Evolutionary conservation across 2,888 invertebrate species (phyloP), one percentile per base, ranked within the genome.

Genomic region (Diadegma fenestrale): DNA sequence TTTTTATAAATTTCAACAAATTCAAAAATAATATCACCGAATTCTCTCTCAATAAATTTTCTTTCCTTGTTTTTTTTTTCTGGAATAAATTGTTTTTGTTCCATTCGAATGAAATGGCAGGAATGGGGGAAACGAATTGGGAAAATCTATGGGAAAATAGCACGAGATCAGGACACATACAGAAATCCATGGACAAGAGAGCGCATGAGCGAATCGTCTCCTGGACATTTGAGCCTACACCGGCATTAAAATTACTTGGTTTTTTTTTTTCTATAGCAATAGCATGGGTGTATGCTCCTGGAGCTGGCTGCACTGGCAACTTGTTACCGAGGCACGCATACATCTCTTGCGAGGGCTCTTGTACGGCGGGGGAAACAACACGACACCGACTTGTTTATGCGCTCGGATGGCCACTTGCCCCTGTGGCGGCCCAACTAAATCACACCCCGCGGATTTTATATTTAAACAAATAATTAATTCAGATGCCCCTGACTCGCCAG

Each of bases 401-500:
- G 89, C 88, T 90, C 88, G 87, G 86, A 80, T 88, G 86, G 85
- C 86, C 87, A 89, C 89, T 89, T 89, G 89, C 89, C 90, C 92
- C 90, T 85, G 91, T 90, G 90, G 90, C 91, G 93, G 91, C 90
- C 83, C 90, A 91, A 91, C 92, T 93, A 93, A 92, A 93, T 93
- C 93, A 93, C 92, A 91, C 91, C 92, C 92, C 90, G 92, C 90
- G 91, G 93, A 92, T 93, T 93, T 92, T 92, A 93, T 93, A 93
- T 93, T 93, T 93, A 93, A 93, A 93, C 92, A 93, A 93, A 93
- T 93, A 93, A 93, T 93, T 93, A 93, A 93, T 93, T 93, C 93
- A 90, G 92, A 91, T 92, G 90, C 91, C 87, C 85, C 87, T 54
- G 89, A 80, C 93, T 72, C 93, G 87, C 90, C 93, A 93, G 93